phyloP scores from a whole-genome alignment of 1,140 invertebrate species.

The Anastrepha ludens region DNA sequence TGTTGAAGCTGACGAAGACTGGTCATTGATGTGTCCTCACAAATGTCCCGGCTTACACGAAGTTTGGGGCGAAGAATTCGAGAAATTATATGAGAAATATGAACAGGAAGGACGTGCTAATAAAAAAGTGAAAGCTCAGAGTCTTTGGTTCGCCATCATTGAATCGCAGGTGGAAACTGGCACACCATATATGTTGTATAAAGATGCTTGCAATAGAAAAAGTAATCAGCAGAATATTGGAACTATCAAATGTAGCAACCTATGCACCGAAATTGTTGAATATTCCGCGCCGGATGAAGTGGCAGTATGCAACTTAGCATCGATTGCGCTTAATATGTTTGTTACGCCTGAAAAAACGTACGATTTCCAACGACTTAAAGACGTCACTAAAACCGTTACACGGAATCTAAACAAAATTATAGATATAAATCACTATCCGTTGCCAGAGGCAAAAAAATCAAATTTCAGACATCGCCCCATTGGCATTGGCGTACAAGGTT shows the following conservation, averaged over 20 bases:
- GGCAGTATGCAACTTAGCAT: constrained; percentile 98
- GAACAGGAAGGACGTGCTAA: constrained; percentile 88
- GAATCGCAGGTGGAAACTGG: constrained; percentile 98
- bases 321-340: constrained; percentile 98
- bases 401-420: constrained; percentile 98
- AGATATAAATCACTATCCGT: constrained; percentile 97
- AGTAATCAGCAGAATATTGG: constrained; percentile 99
- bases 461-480: constrained; percentile 97
- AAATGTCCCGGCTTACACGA: constrained; percentile 93
- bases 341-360: constrained; percentile 87
- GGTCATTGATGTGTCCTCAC: constrained; percentile 98
- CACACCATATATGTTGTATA: constrained; percentile 98
- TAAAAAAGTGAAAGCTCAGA: constrained; percentile 88
- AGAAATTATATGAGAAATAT: constrained; percentile 91
- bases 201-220: constrained; percentile 98
- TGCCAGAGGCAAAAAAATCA: constrained; percentile 90
- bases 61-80: constrained; percentile 96
- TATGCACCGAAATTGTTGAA: constrained; percentile 98
- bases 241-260: constrained; percentile 98
- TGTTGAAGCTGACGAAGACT: constrained; percentile 89
- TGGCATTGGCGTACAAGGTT: constrained; percentile 96
- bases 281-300: constrained; percentile 95
- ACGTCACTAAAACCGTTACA: constrained; percentile 92
- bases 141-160: constrained; percentile 95
- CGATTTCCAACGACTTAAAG: constrained; percentile 92